Conservation (phyloP, 2,888 invertebrate genomes). For the Netelia melanura region DNA sequence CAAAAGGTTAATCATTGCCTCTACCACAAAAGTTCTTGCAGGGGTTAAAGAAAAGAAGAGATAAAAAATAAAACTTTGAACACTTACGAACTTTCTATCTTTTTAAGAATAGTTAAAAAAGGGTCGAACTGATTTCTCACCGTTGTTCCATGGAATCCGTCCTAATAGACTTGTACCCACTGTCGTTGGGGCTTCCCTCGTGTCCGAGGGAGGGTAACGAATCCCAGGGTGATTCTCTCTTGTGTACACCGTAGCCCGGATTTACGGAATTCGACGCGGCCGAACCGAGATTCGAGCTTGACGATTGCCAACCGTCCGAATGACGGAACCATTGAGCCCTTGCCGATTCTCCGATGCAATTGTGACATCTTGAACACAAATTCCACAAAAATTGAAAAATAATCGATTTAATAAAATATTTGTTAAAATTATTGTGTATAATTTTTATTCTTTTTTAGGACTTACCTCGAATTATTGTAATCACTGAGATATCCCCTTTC, state of each 20-base stretch:
- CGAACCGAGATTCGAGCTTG: constrained; percentile 90
- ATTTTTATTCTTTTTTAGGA: not conserved
- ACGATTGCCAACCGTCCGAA: constrained; percentile 94
- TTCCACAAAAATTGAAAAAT: constrained; percentile 15
- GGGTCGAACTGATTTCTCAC: constrained; percentile 84
- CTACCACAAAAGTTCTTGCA: not conserved
- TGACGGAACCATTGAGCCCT: constrained; percentile 96
- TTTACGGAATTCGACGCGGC: constrained; percentile 84
- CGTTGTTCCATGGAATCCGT: constrained; percentile 95
- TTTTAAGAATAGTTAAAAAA: not conserved
- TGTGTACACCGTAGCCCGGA: constrained; percentile 86
- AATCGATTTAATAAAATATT: constrained; percentile 28
- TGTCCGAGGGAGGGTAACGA: constrained; percentile 94
- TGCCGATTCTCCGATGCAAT: constrained; percentile 95
- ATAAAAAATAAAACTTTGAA: not conserved
- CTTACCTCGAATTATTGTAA: constrained; percentile 91
- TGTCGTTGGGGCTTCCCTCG: constrained; percentile 94
- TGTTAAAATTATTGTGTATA: constrained; percentile 34
- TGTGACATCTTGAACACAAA: constrained; percentile 88
- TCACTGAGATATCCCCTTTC: constrained; percentile 93
- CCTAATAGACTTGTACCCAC: constrained; percentile 94
- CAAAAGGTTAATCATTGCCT: not conserved
- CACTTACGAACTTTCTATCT: not conserved
- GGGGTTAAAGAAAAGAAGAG: not conserved
- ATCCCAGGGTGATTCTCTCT: constrained; percentile 93